Evolutionary conservation across 2,888 invertebrate genomes (phyloP), one percentile per base, ranked within the genome.

Genomic region (Poecilobothrus nobilitatus): DNA sequence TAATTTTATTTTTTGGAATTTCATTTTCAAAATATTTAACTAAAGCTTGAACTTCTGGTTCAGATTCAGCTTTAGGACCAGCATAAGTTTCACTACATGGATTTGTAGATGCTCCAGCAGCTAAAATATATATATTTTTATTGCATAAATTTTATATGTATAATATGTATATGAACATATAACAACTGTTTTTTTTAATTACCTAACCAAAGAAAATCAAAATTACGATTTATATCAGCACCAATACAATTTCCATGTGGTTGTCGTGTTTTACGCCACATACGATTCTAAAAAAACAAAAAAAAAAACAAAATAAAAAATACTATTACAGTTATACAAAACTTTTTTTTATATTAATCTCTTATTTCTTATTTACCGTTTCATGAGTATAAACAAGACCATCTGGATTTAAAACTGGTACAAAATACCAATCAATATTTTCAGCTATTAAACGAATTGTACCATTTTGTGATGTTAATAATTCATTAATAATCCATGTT

Each of bases 341-440:
- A 22, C 4, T 18, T 41, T 22, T 4, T 7, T 37, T 27, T 18
- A 10, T 4, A 6, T n/a, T 41, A 66, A 61, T 33, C 4, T 37
- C 2, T 53, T 53, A 53, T 53, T 18, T 53, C 21, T 10, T 22
- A 20, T 84, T 83, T 80, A 91, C 89, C 71, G 77, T 80, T 1
- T 83, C 83, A 74, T 88, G 88, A 0, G 88, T 86, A 75, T 87
- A 89, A 1, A 76, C 84, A 76, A 89, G 91, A n/a, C 91, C 91
- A 81, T 91, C 91, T 44, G 90, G 90, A 78, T 91, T 91, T 2
- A 85, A 80, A 0, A 88, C 86, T 0, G 91, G 91, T 69, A 92
- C 84, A 71, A 92, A 84, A 75, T 91, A 89, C 90, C 91, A 92
- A 74, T 91, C 88, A 73, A 88, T 87, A 68, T 83, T 83, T 71